A percentile compares a stretch with the other conserved stretches of the same genome.
phyloP scores from a whole-genome alignment of 2,888 invertebrate genomes.

The Neria commutata region DNA sequence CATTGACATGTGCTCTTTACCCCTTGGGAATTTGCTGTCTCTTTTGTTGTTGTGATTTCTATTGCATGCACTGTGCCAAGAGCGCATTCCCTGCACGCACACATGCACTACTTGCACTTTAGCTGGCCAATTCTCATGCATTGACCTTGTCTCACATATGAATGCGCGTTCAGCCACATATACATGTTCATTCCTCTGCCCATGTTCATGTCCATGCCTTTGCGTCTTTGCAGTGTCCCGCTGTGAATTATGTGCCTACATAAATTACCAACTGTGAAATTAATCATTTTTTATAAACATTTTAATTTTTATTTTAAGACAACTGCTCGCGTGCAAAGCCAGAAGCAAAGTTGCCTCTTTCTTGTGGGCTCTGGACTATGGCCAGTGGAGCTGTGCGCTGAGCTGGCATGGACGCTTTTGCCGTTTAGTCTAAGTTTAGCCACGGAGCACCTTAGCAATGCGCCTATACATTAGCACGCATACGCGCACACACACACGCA shows the following conservation, averaged over 20 bases:
- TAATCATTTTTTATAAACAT: constrained; percentile 54
- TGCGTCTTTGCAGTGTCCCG: constrained; percentile 50
- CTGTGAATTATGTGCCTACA: constrained; percentile 57
- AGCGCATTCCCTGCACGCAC: no score
- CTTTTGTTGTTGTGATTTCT: no score
- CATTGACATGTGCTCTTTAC: no score
- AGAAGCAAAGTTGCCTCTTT: neutral
- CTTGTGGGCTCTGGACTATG: neutral
- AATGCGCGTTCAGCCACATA: no score
- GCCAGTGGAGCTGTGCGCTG: neutral
- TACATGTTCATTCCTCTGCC: no score
- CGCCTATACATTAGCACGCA: neutral
- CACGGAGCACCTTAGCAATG: neutral
- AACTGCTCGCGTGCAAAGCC: neutral
- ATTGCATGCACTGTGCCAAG: no score
- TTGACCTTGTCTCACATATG: no score
- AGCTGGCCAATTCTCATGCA: no score
- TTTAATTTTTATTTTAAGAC: no score
- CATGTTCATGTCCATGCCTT: constrained; percentile 31
- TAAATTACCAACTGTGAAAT: constrained; percentile 54
- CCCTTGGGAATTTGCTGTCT: no score
- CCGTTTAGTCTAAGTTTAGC: neutral
- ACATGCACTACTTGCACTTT: no score
- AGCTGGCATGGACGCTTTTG: neutral
- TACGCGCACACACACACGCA: neutral